Percentiles rank a stretch among this genome's conserved stretches.
phyloP scores from a whole-genome alignment of 2,113 vertebrate genomes.

The Nanorana parkeri region DNA sequence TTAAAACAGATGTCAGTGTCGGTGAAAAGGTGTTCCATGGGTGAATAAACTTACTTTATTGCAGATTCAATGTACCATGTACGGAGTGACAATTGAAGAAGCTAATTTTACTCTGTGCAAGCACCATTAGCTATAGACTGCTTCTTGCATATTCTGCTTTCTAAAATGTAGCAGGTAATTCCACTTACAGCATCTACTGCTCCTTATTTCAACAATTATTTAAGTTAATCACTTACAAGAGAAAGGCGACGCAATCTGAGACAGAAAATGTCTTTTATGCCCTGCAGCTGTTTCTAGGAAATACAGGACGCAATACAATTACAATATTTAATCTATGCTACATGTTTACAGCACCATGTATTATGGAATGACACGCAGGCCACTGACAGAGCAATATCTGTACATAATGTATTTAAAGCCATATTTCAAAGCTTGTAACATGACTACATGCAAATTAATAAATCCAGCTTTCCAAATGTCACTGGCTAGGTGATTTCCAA shows the following conservation, averaged over 20 bases:
- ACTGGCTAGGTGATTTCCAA: constrained; percentile 66
- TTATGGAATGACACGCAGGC: constrained; percentile 54
- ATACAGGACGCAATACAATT: constrained; percentile 70
- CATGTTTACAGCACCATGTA: constrained; percentile 63
- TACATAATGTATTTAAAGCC: constrained; percentile 59
- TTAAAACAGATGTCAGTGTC: constrained; percentile 51
- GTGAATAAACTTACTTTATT: constrained; percentile 45
- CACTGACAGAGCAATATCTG: constrained; percentile 52
- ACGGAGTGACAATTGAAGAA: constrained; percentile 41
- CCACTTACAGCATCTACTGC: constrained; percentile 9
- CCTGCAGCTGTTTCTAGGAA: constrained; percentile 64
- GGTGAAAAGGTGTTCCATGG: constrained; percentile 41
- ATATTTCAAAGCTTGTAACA: constrained; percentile 67
- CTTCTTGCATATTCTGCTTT: constrained; percentile 17
- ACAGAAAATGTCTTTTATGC: constrained; percentile 63
- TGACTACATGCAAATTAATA: constrained; percentile 71
- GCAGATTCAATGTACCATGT: constrained; percentile 48
- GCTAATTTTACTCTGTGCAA: constrained; percentile 51
- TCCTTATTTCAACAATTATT: constrained; percentile 49
- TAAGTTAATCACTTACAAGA: constrained; percentile 44
- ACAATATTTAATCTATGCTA: constrained; percentile 65
- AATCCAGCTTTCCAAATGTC: constrained; percentile 70
- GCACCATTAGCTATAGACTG: constrained; percentile 34
- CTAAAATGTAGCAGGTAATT: constrained; percentile 19
- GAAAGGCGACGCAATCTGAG: constrained; percentile 57